Conservation (phyloP, 2,888 invertebrate species). For the Gnatocerus cornutus region DNA sequence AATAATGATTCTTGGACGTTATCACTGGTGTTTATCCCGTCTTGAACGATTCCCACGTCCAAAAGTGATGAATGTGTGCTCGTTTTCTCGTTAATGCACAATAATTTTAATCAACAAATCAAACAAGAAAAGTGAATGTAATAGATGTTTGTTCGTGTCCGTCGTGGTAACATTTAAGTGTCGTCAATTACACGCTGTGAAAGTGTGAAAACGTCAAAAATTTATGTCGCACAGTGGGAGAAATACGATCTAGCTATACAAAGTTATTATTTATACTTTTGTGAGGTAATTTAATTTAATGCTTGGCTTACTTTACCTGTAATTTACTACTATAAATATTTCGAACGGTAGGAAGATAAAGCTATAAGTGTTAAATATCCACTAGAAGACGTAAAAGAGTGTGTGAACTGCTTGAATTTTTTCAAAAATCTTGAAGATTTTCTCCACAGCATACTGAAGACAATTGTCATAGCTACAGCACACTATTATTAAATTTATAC, state of each 20-base stretch:
- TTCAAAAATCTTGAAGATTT: no score
- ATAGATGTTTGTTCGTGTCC: slow-evolving; percentile 26
- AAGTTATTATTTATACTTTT: neutral
- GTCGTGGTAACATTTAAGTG: slow-evolving; percentile 16
- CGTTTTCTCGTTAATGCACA: slow-evolving; percentile 35
- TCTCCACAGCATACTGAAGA: no score
- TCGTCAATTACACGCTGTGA: slow-evolving; percentile 26
- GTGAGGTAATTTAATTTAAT: neutral
- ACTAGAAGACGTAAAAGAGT: no score
- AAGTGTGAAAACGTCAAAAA: slow-evolving; percentile 30
- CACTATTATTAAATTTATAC: no score
- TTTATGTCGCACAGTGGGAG: neutral
- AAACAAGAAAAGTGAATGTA: slow-evolving; percentile 46
- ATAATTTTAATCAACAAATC: slow-evolving; percentile 33
- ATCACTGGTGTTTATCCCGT: slow-evolving; percentile 21
- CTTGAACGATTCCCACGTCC: slow-evolving; percentile 35
- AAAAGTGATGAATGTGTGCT: slow-evolving; percentile 40
- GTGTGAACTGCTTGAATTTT: no score
- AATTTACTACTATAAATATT: slow-evolving; percentile 3
- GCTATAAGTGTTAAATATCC: no score
- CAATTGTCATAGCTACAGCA: no score
- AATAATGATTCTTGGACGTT: slow-evolving; percentile 31
- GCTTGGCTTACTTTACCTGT: neutral
- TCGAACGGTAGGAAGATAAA: neutral
- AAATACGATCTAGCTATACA: neutral